phyloP scores from a whole-genome alignment of 2,888 invertebrate species.

The Latheticus oryzae region DNA sequence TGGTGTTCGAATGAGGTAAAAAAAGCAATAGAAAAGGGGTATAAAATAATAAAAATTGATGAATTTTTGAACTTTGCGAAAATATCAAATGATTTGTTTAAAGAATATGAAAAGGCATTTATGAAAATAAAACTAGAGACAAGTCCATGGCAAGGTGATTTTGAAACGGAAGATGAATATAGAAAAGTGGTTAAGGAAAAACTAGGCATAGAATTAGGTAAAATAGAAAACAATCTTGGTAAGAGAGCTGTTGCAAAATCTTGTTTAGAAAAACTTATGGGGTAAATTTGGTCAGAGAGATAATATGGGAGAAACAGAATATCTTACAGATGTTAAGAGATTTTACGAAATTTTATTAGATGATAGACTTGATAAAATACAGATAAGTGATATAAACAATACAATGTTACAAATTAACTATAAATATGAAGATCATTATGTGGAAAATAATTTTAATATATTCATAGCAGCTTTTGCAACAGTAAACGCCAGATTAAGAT shows the following conservation, averaged over 20 bases:
- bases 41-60: slow-evolving; percentile 44
- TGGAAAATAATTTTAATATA: slow-evolving; percentile 40
- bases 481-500: slow-evolving; percentile 32
- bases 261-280: slow-evolving; percentile 47
- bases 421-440: slow-evolving; percentile 35
- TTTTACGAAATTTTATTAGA: no score
- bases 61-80: slow-evolving; percentile 46
- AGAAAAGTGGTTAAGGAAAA: slow-evolving; percentile 4
- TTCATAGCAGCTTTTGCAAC: slow-evolving; percentile 42
- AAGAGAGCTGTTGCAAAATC: slow-evolving; percentile 46
- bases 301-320: slow-evolving; percentile 6
- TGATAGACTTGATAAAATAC: slow-evolving; percentile 39
- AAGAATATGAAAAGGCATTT: slow-evolving; percentile 44
- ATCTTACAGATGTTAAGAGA: no score
- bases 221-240: slow-evolving; percentile 36
- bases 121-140: slow-evolving; percentile 40
- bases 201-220: slow-evolving; percentile 40
- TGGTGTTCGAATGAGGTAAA: slow-evolving; percentile 20
- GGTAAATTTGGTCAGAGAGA: slow-evolving; percentile 44
- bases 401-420: slow-evolving; percentile 3
- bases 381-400: slow-evolving; percentile 39
- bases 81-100: slow-evolving; percentile 42
- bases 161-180: slow-evolving; percentile 1
- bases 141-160: no score
- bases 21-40: slow-evolving; percentile 45